Evolutionary conservation across 2,797 vertebrate genomes (phyloP).

Genomic region (Helarctos malayanus): DNA sequence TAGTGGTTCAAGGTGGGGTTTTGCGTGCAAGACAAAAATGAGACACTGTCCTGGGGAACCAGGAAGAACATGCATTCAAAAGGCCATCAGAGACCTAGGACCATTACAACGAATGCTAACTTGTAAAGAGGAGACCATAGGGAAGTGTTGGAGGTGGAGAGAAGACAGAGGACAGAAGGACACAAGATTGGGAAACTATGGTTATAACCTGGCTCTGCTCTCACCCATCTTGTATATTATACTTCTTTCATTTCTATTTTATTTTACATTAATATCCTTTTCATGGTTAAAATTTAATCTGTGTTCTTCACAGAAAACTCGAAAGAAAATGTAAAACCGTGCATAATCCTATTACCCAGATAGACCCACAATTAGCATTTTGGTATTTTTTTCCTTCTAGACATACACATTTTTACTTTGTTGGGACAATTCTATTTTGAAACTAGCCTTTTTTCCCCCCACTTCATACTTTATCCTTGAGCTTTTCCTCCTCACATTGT

Average conservation of each 20-base stretch:
- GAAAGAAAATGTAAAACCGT: neutral
- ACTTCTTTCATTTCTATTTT: neutral
- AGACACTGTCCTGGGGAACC: neutral
- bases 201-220: neutral
- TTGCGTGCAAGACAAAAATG: neutral
- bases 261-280: neutral
- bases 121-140: neutral
- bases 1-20: neutral
- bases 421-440: neutral
- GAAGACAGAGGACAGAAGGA: neutral
- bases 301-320: neutral
- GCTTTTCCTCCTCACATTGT: neutral
- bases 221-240: neutral
- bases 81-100: neutral
- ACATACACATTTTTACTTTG: neutral
- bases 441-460: neutral
- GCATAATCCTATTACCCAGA: neutral
- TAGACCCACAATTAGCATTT: neutral
- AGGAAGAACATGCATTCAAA: neutral
- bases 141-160: neutral
- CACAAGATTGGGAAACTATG: neutral
- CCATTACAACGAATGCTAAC: fast-evolving
- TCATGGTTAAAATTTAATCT: constrained; percentile 5
- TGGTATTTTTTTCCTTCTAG: neutral
- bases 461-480: neutral